Conservation (phyloP, 2,888 invertebrate genomes). For the Patella caerulea region DNA sequence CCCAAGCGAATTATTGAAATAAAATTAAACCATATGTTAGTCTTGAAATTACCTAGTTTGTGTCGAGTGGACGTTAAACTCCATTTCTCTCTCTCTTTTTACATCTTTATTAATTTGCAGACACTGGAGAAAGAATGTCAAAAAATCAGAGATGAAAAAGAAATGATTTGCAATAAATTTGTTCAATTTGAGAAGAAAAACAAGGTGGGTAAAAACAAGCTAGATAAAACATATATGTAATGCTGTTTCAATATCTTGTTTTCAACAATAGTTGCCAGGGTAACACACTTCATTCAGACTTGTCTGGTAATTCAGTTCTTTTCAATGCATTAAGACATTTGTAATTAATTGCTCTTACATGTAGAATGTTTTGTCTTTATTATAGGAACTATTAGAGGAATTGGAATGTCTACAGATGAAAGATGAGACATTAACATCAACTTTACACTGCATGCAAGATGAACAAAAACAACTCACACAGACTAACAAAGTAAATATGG, state of each 20-base stretch:
- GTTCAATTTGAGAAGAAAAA: conserved; percentile 37
- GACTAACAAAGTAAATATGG: conserved; percentile 53
- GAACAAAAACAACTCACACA: conserved; percentile 52
- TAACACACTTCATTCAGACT: too few relatives aligned
- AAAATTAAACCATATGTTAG: too few relatives aligned
- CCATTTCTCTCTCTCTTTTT: too few relatives aligned
- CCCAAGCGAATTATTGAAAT: too few relatives aligned
- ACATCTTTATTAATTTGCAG: conserved; percentile 21
- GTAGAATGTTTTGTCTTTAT: conserved; percentile 10
- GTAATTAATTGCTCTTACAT: neutral
- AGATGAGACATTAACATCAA: conserved; percentile 66
- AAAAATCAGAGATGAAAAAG: conserved; percentile 36
- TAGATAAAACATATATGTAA: too few relatives aligned
- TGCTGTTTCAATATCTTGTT: too few relatives aligned
- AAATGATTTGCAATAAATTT: conserved; percentile 35
- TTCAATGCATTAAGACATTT: too few relatives aligned
- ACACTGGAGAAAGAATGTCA: conserved; percentile 35
- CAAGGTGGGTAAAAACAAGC: conserved; percentile 34
- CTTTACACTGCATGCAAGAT: conserved; percentile 65
- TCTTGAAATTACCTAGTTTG: too few relatives aligned
- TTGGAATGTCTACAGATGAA: conserved; percentile 71
- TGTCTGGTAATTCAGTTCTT: too few relatives aligned
- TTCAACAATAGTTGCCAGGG: too few relatives aligned
- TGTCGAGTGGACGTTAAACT: too few relatives aligned
- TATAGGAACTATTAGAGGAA: conserved; percentile 65